Percentiles rank a stretch among this genome's conserved stretches.
Evolutionary conservation across 2,797 vertebrate species (phyloP).

Genomic region (Falco rusticolus): DNA sequence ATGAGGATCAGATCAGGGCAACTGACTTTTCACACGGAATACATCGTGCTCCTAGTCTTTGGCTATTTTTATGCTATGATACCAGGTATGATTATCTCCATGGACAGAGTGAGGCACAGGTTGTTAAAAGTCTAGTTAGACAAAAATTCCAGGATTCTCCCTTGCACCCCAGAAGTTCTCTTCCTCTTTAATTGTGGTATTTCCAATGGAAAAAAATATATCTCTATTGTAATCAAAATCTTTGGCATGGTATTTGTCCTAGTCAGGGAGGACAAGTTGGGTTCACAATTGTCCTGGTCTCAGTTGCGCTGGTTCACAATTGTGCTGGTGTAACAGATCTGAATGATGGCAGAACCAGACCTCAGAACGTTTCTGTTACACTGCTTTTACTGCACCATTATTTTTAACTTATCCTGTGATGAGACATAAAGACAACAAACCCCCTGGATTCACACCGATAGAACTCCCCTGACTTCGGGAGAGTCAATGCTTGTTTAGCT

Average conservation of each 20-base stretch:
- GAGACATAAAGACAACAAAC: neutral
- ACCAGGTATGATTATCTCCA: neutral
- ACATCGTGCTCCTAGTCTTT: neutral
- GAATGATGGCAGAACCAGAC: neutral
- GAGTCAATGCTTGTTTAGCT: neutral
- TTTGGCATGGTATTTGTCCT: neutral
- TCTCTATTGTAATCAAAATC: neutral
- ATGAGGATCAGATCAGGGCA: neutral
- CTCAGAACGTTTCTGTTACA: neutral
- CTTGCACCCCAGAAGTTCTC: neutral
- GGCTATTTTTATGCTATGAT: neutral
- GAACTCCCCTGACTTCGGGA: neutral
- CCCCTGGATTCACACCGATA: neutral
- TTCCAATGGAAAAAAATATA: neutral
- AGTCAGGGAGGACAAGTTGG: neutral
- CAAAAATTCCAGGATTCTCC: neutral
- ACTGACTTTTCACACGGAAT: neutral
- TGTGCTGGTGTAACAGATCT: neutral
- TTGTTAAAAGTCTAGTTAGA: neutral
- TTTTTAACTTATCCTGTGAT: constrained; percentile 10
- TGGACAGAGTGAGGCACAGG: fast-evolving
- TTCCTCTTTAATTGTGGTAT: neutral
- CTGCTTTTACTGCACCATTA: neutral
- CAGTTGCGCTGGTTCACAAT: neutral
- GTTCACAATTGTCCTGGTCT: neutral